A percentile compares a stretch with the other conserved stretches of the same genome.
These are phyloP conservation scores for Pollenia amentaria DNA, from an alignment of 2,888 invertebrate genomes.

Conservation along the genomic window DNA sequence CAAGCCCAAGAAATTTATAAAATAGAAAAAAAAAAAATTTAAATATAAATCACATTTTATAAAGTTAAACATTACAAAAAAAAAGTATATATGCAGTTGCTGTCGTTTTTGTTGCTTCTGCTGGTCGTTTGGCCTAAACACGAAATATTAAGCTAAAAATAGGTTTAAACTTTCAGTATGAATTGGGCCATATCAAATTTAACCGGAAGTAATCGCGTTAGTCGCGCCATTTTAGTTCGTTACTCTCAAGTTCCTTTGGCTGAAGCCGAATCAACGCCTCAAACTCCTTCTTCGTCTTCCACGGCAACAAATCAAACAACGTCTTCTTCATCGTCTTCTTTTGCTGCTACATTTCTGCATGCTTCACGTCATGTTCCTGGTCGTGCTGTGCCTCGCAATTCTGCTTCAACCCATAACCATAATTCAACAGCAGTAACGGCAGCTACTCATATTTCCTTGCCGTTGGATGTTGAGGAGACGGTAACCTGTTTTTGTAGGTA, in stretches of 20 bases:
- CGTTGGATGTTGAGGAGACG: conserved; percentile 89
- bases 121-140: conserved; percentile 18
- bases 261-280: conserved; percentile 78
- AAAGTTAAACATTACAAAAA: conserved; percentile 11
- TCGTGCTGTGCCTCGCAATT: conserved; percentile 78
- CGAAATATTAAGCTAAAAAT: conserved; percentile 43
- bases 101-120: conserved; percentile 1
- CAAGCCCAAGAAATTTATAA: conserved; percentile 28
- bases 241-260: conserved; percentile 83
- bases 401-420: conserved; percentile 54
- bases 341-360: conserved; percentile 80
- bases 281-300: conserved; percentile 78
- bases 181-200: conserved; percentile 84
- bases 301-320: conserved; percentile 64
- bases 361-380: conserved; percentile 80
- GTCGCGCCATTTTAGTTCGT: conserved; percentile 83
- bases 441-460: conserved; percentile 84
- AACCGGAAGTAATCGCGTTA: conserved; percentile 84
- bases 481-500: conserved; percentile 94
- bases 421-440: conserved; percentile 58
- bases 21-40: conserved; percentile 12
- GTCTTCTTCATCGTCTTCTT: conserved; percentile 76
- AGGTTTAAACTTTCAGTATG: conserved; percentile 77
- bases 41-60: conserved; percentile 34
- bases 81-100: conserved; percentile 45